Conservation (phyloP, 2,797 vertebrate genomes). For the Petrocephalus sullivani region DNA sequence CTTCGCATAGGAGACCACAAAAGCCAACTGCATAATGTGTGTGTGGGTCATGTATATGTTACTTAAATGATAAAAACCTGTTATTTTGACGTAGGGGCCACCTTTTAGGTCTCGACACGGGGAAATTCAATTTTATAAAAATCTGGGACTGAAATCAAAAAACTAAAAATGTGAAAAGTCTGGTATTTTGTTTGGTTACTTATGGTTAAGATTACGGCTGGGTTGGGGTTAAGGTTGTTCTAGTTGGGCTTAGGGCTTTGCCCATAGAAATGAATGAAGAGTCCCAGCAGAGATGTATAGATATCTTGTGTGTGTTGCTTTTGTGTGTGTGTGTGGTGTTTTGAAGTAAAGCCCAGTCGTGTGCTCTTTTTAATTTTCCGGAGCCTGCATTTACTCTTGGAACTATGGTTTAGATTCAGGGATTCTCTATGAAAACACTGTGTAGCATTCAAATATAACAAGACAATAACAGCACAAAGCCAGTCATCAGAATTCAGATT, state of each 20-base stretch:
- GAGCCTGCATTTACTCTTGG: constrained; percentile 8
- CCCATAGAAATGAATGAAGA: neutral
- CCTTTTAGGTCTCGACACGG: neutral
- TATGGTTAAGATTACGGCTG: neutral
- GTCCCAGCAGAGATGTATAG: neutral
- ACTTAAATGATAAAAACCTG: neutral
- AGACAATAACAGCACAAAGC: neutral
- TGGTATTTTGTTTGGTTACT: neutral
- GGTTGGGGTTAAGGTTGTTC: neutral
- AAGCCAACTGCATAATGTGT: neutral
- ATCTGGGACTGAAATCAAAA: neutral
- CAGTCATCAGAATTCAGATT: neutral
- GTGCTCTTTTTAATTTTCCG: neutral
- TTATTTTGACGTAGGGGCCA: neutral
- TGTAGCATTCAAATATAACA: neutral
- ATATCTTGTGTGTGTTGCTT: neutral
- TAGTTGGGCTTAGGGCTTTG: neutral
- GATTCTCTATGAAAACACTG: neutral
- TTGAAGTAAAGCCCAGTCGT: neutral
- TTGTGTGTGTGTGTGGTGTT: neutral
- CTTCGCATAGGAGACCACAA: neutral
- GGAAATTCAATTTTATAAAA: neutral
- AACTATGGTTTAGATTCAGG: constrained; percentile 33
- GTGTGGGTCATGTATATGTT: neutral
- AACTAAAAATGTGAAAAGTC: neutral